These are phyloP conservation scores for Tangara arthus DNA, from an alignment of 2,797 vertebrate species.

Conservation along the genomic window DNA sequence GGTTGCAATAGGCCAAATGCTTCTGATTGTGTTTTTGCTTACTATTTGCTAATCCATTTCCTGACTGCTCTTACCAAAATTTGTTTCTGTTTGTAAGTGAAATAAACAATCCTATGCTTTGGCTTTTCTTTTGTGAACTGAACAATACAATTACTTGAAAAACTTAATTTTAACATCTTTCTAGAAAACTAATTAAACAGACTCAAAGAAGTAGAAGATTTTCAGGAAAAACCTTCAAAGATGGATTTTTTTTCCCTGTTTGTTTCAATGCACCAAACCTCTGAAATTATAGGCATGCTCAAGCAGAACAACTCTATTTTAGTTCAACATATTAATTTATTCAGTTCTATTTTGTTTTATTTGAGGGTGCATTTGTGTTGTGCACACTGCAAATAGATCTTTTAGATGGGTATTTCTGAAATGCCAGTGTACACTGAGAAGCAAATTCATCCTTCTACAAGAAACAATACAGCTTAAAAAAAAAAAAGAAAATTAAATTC, in stretches of 20 bases:
- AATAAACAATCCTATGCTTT: not conserved
- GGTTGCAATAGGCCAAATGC: not conserved
- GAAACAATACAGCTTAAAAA: not conserved
- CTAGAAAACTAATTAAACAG: not conserved
- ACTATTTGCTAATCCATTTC: not conserved
- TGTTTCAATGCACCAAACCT: not conserved
- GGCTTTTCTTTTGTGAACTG: not conserved
- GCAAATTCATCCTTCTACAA: conserved; percentile 35
- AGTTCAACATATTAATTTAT: not conserved
- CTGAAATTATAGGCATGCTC: not conserved
- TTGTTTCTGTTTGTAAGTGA: not conserved
- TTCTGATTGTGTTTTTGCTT: not conserved
- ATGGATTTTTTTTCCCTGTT: not conserved
- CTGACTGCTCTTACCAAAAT: not conserved
- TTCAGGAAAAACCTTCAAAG: not conserved
- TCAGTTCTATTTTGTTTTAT: conserved; percentile 22
- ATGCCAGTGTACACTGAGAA: not conserved
- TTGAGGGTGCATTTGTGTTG: not conserved
- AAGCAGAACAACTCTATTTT: conserved; percentile 14
- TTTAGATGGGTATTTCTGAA: conserved; percentile 44
- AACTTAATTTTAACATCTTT: not conserved
- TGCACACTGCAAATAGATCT: conserved; percentile 3
- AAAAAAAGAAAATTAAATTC: not conserved
- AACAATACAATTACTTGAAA: not conserved
- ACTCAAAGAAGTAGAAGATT: not conserved